Base-by-base conservation (phyloP, 2,797 vertebrate species). In the Hephaestus fuliginosus region DNA sequence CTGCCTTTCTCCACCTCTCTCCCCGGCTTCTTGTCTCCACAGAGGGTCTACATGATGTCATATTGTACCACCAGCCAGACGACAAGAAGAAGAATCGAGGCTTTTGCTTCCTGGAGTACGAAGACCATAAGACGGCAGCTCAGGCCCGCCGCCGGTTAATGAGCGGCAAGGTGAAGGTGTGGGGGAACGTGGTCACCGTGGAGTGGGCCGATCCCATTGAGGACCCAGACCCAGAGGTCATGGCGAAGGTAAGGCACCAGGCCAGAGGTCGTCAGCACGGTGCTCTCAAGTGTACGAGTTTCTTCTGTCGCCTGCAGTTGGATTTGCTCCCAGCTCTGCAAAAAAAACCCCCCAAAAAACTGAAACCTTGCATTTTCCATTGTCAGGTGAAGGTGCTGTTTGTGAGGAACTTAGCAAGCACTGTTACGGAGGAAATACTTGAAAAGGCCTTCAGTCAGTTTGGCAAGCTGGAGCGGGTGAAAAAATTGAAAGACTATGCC, bases 31-130 rank as follows among this genome's bases (percentile, higher is more conserved):
- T 76, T 43, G 39, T 87, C 53, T 87, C 81, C 57, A 53, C 93
- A 99, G 98, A 99, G 96, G 98, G 98, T 92, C 97, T 99, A 93
- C 99, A 97, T 93, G 98, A 99, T 91, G 98, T 99, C 92, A 99
- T 99, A 96, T 96, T 99, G 88, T 99, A 99, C 93, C 98, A 99
- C 91, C 98, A 99, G 93, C 98, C 98, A 22, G 98, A 99, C 39
- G 98, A 99, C 92, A 99, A 99, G 95, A 99, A 98, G 91, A 99
- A 99, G 92, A 99, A 99, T 88, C 93, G 98, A 22, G 98, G 98
- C 39, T 99, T 99, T 95, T 99, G 98, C 91, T 99, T 99, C 90
- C 95, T 99, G 92, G 98, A 99, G 92, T 99, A 99, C 67, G 98
- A 99, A 96, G 98, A 99, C 95, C 98, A 99, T 89, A 99, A 99